Base-by-base conservation (phyloP, 2,797 vertebrate genomes). In the Ptychadena robeensis region DNA sequence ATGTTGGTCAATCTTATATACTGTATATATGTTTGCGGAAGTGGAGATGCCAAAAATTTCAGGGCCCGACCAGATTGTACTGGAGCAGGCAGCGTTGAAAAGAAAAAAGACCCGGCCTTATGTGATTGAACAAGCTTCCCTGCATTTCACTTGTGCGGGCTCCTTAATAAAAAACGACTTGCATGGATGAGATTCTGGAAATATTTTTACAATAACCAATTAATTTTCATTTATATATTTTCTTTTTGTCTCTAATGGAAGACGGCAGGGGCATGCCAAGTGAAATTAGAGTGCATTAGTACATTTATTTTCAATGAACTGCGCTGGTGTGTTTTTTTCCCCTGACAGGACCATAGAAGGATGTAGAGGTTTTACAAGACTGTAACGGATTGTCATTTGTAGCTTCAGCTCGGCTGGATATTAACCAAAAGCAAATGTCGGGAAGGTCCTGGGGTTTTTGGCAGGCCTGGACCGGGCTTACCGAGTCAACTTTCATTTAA, bases 151-250 rank as follows among this genome's bases (percentile, higher is more conserved):
- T 6, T 2, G 12, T 40, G 48, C 64, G 27, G 53, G n/a, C 53
- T 77, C 27, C 44, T 82, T 76, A 77, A 77, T 77, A 40, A 37
- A 70, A n/a, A 25, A 14, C 28, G 48, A 65, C 37, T 48, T 59
- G 59, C 59, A 72, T 73, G 61, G 70, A 57, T 37, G 31, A 70
- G 30, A 38, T 70, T 77, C 77, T 28, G 27, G 72, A 75, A 61
- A 82, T 73, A 37, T 68, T 67, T 73, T 73, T 66, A 57, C 69
- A 69, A 82, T 82, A 69, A 82, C 70, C 73, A 82, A 75, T 82
- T 75, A 67, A 67, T 73, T 81, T 73, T 66, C 70, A 74, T 75
- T 82, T 75, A 75, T 74, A 73, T 75, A 82, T 82, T 82, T 82
- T 73, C 71, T 65, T 82, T 81, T 75, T 66, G 63, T 74, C 80